Conservation (phyloP, 2,888 invertebrate species). For the Keiferia lycopersicella region DNA sequence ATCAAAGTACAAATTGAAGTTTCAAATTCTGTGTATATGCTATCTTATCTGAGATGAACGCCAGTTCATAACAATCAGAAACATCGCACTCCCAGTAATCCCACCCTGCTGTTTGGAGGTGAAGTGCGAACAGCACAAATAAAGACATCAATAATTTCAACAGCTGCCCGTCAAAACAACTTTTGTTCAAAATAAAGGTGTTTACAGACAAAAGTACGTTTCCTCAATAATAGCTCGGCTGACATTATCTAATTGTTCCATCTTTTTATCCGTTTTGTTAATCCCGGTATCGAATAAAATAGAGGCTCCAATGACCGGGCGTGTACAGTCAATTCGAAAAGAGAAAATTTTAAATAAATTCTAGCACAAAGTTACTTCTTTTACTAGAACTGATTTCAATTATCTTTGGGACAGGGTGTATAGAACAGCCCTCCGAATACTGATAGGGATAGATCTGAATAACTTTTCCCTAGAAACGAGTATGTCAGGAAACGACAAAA, state of each 20-base stretch:
- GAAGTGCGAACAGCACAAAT: conserved; percentile 35
- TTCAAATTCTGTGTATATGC: too few relatives aligned
- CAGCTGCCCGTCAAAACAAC: conserved; percentile 75
- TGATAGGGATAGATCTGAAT: too few relatives aligned
- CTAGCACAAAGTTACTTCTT: too few relatives aligned
- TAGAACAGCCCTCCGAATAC: too few relatives aligned
- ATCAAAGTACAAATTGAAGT: too few relatives aligned
- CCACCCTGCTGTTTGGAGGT: conserved; percentile 34
- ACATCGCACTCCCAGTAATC: conserved; percentile 28
- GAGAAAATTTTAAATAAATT: too few relatives aligned
- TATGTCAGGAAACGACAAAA: too few relatives aligned
- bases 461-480: too few relatives aligned
- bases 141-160: conserved; percentile 53
- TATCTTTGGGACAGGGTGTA: too few relatives aligned
- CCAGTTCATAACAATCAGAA: conserved; percentile 37
- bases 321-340: conserved; percentile 36
- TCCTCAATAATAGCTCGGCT: conserved; percentile 43
- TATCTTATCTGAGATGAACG: conserved; percentile 32
- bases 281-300: conserved; percentile 49
- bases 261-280: conserved; percentile 69
- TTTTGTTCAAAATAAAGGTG: conserved; percentile 73
- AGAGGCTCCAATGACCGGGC: conserved; percentile 32
- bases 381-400: too few relatives aligned
- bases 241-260: conserved; percentile 68
- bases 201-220: conserved; percentile 63